A percentile compares a stretch with the other conserved stretches of the same genome.
Evolutionary conservation across 2,888 invertebrate species (phyloP).

Genomic region (Carterocephalus palaemon): DNA sequence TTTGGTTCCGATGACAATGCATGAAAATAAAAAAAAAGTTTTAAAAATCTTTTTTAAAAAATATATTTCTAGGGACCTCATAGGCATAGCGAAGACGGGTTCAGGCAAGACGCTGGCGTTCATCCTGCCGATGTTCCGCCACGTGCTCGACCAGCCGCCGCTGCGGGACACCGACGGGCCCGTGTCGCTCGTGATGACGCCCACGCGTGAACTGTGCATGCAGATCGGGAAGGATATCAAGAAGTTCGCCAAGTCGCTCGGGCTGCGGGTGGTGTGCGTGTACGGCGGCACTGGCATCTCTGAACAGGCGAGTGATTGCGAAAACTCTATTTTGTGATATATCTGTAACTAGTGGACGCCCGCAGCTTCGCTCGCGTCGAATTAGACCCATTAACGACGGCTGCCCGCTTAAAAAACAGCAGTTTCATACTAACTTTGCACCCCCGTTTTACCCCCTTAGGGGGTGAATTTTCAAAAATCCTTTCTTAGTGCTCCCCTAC

Average conservation of each 20-base stretch:
- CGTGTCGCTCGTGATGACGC: conserved; percentile 97
- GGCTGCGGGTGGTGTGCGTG: conserved; percentile 94
- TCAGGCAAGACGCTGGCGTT: conserved; percentile 99
- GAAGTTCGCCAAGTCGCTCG: conserved; percentile 93
- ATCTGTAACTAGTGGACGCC: too few species aligned
- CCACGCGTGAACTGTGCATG: conserved; percentile 98
- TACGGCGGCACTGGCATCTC: conserved; percentile 99
- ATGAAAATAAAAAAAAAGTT: too few species aligned
- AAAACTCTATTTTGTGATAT: too few species aligned
- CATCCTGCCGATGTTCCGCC: conserved; percentile 97
- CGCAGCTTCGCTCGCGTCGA: too few species aligned
- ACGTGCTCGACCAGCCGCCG: conserved; percentile 95
- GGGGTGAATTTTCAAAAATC: too few species aligned
- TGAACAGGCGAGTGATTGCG: conserved; percentile 81
- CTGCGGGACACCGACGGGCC: conserved; percentile 99
- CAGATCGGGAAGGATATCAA: conserved; percentile 98
- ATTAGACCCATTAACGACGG: too few species aligned
- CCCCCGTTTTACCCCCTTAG: too few species aligned
- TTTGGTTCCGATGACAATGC: too few species aligned
- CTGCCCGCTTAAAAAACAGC: too few species aligned
- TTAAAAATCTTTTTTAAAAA: neutral
- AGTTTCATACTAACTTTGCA: too few species aligned
- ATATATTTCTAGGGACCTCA: conserved; percentile 83
- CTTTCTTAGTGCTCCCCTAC: too few species aligned
- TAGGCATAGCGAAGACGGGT: conserved; percentile 99